Conservation (phyloP, 2,888 invertebrate genomes). For the Busseola fusca region DNA sequence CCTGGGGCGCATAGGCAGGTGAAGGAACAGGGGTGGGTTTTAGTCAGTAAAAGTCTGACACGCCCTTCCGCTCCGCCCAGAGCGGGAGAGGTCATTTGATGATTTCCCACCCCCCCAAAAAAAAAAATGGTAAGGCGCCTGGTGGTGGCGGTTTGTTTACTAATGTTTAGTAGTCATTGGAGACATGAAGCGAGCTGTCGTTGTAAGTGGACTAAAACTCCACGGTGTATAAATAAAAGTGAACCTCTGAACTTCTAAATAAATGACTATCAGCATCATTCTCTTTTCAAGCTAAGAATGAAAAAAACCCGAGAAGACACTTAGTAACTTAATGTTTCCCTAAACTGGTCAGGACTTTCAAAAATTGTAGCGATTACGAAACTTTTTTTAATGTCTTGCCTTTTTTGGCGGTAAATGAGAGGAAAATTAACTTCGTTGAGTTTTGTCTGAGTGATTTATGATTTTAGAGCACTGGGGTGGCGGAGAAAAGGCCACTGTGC, state of each 20-base stretch:
- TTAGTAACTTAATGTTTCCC: constrained; percentile 24
- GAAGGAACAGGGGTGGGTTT: too few relatives aligned
- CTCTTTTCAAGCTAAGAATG: not conserved
- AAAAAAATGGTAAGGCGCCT: too few relatives aligned
- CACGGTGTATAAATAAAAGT: not conserved
- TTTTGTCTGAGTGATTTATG: constrained; percentile 58
- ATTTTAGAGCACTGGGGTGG: constrained; percentile 32
- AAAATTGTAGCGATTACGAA: constrained; percentile 53
- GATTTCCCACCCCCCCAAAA: too few relatives aligned
- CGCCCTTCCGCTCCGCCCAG: too few relatives aligned
- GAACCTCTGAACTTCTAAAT: not conserved
- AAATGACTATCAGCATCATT: not conserved
- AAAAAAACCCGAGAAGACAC: not conserved
- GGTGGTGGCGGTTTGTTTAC: too few relatives aligned
- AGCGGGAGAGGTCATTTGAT: too few relatives aligned
- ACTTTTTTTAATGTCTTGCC: constrained; percentile 43
- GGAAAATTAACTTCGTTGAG: constrained; percentile 56
- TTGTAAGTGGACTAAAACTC: too few relatives aligned
- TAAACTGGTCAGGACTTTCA: constrained; percentile 42
- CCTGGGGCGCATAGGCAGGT: too few relatives aligned
- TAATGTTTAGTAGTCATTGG: too few relatives aligned
- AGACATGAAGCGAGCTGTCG: too few relatives aligned
- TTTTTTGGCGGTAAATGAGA: constrained; percentile 57
- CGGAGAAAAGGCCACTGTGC: constrained; percentile 21
- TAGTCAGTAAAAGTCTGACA: too few relatives aligned